A percentile compares a stretch with the other conserved stretches of the same genome.
Conservation (phyloP, 2,113 vertebrate genomes). For the Hystrix cristata region DNA sequence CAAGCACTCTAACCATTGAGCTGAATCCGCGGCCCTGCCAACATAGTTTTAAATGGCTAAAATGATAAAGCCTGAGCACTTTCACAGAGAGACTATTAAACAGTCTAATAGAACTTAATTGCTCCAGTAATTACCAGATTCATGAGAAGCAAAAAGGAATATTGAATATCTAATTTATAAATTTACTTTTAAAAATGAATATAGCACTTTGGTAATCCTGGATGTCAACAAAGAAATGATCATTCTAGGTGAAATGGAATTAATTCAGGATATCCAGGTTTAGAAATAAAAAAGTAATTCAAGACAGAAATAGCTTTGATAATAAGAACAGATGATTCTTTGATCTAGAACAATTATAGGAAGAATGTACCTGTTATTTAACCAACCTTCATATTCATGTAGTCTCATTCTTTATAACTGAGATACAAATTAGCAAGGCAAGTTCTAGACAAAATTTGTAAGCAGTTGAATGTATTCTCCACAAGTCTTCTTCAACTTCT, state of each 20-base stretch:
- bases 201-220: neutral
- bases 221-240: neutral
- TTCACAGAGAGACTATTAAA: neutral
- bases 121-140: neutral
- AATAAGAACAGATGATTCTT: neutral
- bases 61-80: neutral
- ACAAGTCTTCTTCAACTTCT: neutral
- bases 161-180: constrained; percentile 27
- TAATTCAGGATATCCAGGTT: neutral
- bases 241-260: neutral
- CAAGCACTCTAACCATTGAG: too few relatives aligned
- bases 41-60: constrained; percentile 49
- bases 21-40: too few relatives aligned
- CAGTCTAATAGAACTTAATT: constrained; percentile 39
- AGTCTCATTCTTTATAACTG: neutral
- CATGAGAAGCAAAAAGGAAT: neutral
- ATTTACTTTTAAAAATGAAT: neutral
- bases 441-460: neutral
- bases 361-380: neutral
- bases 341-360: neutral
- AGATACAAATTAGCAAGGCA: neutral
- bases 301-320: neutral
- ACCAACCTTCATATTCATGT: neutral
- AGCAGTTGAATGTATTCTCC: neutral
- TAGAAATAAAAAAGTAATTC: neutral